These are phyloP conservation scores for Cynodonichthys magdalenae DNA, from an alignment of 2,797 vertebrate genomes.

Conservation along the genomic window DNA sequence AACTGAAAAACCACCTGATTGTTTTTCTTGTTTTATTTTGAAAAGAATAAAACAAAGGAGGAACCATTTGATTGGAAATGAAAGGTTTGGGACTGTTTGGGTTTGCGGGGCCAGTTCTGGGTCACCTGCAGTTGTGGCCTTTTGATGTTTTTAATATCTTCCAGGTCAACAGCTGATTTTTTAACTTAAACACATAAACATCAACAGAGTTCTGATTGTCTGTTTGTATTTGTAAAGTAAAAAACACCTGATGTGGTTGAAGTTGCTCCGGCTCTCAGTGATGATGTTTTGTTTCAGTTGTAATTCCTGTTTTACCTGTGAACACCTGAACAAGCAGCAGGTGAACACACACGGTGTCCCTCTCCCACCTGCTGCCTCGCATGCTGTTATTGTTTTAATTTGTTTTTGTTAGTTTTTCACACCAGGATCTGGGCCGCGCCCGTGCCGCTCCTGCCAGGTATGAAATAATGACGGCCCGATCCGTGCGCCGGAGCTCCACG, in stretches of 20 bases:
- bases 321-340: constrained; percentile 25
- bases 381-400: neutral
- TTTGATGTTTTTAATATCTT: neutral
- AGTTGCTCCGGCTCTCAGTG: neutral
- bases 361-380: constrained; percentile 23
- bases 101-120: too few species aligned
- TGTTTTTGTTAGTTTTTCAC: constrained; percentile 23
- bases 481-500: constrained; percentile 57
- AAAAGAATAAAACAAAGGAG: too few species aligned
- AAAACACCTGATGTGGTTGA: neutral
- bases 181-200: too few species aligned
- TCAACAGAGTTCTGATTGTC: neutral
- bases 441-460: constrained; percentile 61
- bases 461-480: constrained; percentile 71
- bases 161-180: too few species aligned
- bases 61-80: too few species aligned
- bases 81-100: too few species aligned
- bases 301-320: neutral
- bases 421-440: constrained; percentile 51
- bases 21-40: too few species aligned
- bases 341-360: constrained; percentile 22
- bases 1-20: too few species aligned
- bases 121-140: too few species aligned
- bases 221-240: neutral
- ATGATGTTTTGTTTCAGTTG: neutral